Evolutionary conservation across 2,797 vertebrate genomes (phyloP).

Genomic region (Gallinago solitaria): DNA sequence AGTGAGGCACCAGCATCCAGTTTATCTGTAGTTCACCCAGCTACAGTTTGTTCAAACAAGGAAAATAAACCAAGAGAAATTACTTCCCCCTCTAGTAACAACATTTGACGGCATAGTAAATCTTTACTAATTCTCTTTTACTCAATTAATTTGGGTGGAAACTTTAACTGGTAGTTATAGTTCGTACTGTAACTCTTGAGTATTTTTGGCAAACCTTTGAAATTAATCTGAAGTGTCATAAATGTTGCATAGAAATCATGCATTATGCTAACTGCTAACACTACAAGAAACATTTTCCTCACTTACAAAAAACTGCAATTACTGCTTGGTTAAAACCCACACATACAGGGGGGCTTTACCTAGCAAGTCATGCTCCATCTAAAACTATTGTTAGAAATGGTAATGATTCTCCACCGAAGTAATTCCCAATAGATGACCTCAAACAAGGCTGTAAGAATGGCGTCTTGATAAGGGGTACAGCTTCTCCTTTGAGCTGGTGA

Average conservation of each 20-base stretch:
- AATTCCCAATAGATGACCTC: not conserved
- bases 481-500: not conserved
- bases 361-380: not conserved
- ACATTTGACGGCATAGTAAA: not conserved
- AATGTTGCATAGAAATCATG: constrained; percentile 37
- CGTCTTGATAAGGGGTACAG: not conserved
- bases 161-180: not conserved
- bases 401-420: not conserved
- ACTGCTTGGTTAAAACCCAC: not conserved
- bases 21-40: not conserved
- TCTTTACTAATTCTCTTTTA: not conserved
- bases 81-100: not conserved
- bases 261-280: constrained; percentile 58
- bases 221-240: constrained; percentile 41
- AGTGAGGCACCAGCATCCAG: not conserved
- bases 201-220: constrained; percentile 18
- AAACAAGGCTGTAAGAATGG: not conserved
- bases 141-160: not conserved
- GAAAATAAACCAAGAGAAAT: not conserved
- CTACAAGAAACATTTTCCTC: not conserved
- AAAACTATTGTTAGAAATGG: not conserved
- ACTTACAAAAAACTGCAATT: not conserved
- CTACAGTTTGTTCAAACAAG: not conserved
- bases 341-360: not conserved
- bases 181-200: not conserved